Evolutionary conservation across 37 sponge, comb jelly and placozoan genomes (phyloP).

Genomic region (Mnemiopsis leidyi): DNA sequence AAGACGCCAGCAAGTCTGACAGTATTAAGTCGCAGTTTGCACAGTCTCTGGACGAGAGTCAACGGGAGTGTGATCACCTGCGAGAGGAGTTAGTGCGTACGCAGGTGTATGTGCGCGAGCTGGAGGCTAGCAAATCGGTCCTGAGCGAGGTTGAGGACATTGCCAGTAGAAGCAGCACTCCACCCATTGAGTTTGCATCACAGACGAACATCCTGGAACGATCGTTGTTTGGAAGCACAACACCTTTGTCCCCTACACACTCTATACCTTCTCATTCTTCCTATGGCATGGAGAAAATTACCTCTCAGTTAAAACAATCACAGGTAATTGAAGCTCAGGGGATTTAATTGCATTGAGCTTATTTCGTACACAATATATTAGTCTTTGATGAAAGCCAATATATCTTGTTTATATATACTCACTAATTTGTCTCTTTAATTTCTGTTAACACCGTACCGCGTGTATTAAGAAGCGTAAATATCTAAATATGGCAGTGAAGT

Average conservation of each 20-base stretch:
- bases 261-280: conserved; percentile 1
- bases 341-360: too few species aligned
- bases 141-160: conserved; percentile 38
- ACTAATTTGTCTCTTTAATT: too few species aligned
- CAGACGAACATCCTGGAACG: conserved; percentile 38
- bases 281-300: conserved; percentile 16
- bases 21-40: conserved; percentile 6
- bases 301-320: conserved; percentile 52
- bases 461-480: too few species aligned
- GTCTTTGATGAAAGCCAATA: too few species aligned
- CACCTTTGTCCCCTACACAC: background rate
- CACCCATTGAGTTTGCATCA: background rate
- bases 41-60: conserved; percentile 40
- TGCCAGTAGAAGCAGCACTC: conserved; percentile 60
- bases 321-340: too few species aligned
- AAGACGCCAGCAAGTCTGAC: conserved; percentile 20
- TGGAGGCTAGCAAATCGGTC: conserved; percentile 16
- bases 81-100: background rate
- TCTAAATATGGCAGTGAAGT: too few species aligned
- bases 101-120: background rate
- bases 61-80: conserved; percentile 11
- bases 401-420: too few species aligned
- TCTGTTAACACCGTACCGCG: too few species aligned
- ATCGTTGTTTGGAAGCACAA: background rate
- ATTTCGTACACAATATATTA: too few species aligned